Conservation (phyloP, 2,113 vertebrate species). For the Naja naja region DNA sequence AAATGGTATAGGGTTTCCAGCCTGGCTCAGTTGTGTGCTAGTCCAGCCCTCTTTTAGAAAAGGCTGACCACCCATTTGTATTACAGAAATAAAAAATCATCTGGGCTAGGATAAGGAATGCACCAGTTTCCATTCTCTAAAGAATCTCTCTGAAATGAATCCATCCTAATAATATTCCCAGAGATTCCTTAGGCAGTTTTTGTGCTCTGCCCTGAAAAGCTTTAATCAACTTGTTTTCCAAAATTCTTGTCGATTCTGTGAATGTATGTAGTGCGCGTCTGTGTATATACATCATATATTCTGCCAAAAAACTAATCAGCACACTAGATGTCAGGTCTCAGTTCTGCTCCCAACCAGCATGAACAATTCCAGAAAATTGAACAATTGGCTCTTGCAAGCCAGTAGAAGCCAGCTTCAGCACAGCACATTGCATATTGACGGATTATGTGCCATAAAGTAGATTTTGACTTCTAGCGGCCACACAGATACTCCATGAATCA, state of each 20-base stretch:
- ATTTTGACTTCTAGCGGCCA: not conserved
- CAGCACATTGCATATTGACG: not conserved
- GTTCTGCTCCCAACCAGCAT: not conserved
- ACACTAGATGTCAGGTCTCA: not conserved
- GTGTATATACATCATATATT: not conserved
- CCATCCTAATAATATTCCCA: not conserved
- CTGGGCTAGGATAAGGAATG: not conserved
- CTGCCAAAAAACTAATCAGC: not conserved
- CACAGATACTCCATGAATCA: not conserved
- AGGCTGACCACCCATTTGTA: not conserved
- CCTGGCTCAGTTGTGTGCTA: not conserved
- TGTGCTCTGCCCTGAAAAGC: not conserved
- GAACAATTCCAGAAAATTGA: not conserved
- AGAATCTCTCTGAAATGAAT: not conserved
- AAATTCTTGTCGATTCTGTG: not conserved
- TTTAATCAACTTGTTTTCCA: not conserved
- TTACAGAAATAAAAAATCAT: not conserved
- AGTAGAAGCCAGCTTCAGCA: not conserved
- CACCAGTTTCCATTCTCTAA: not conserved
- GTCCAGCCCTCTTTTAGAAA: not conserved
- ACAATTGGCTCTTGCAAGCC: not conserved
- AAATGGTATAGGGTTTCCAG: not conserved
- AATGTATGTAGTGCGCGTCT: not conserved
- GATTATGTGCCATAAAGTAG: not conserved
- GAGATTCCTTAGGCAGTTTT: not conserved